These are phyloP conservation scores for Phoebastria nigripes DNA, from an alignment of 2,797 vertebrate species.

Conservation along the genomic window DNA sequence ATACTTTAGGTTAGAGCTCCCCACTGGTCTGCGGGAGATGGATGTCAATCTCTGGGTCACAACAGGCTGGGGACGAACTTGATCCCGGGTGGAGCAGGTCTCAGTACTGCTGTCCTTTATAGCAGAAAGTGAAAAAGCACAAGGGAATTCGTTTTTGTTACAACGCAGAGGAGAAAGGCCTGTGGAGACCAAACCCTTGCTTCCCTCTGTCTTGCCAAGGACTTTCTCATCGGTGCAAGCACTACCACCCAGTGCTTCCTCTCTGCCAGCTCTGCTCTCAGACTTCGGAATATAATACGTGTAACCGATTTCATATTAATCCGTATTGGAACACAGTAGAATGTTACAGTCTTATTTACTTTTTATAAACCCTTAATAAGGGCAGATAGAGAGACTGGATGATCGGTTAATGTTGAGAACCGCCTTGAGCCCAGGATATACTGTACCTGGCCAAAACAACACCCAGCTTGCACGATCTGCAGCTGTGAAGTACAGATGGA, in stretches of 20 bases:
- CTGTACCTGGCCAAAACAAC: not conserved
- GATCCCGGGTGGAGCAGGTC: not conserved
- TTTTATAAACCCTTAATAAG: not conserved
- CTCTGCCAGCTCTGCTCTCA: not conserved
- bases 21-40: not conserved
- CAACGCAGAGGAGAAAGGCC: not conserved
- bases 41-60: not conserved
- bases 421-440: not conserved
- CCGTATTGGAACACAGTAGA: not conserved
- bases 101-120: not conserved
- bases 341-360: not conserved
- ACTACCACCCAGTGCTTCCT: not conserved
- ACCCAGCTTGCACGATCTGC: not conserved
- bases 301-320: not conserved
- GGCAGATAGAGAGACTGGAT: not conserved
- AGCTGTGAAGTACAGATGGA: not conserved
- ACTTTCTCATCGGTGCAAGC: not conserved
- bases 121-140: not conserved
- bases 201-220: not conserved
- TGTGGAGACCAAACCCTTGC: not conserved
- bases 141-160: not conserved
- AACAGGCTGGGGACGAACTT: not conserved
- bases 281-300: not conserved
- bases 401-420: not conserved
- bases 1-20: not conserved